phyloP scores from a whole-genome alignment of 2,888 invertebrate genomes.

The Hypomecis punctinalis region DNA sequence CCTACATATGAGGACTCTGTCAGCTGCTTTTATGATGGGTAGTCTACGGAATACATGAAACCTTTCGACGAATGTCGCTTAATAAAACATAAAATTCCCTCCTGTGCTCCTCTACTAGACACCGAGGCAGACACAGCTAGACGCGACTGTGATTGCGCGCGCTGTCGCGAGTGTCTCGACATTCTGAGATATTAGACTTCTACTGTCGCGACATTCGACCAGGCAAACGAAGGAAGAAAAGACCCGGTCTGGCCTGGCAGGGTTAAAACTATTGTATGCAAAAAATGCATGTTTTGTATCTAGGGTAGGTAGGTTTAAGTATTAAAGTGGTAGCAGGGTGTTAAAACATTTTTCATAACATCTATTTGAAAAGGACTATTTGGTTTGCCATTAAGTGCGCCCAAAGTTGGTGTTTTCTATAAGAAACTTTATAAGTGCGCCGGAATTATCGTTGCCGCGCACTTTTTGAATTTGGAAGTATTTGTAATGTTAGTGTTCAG shows the following conservation, averaged over 20 bases:
- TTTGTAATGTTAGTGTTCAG: too few relatives aligned
- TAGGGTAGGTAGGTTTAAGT: not conserved
- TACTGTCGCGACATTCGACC: slow-evolving; percentile 59
- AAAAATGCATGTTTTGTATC: slow-evolving; percentile 4
- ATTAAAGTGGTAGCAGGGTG: slow-evolving; percentile 13
- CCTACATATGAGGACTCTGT: too few relatives aligned
- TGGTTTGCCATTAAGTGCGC: too few relatives aligned
- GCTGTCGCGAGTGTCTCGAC: slow-evolving; percentile 61
- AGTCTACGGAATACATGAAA: too few relatives aligned
- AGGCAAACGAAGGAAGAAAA: slow-evolving; percentile 46
- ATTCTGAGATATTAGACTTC: slow-evolving; percentile 80
- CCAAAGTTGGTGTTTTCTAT: too few relatives aligned
- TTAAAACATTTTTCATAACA: slow-evolving; percentile 2
- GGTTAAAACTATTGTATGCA: slow-evolving; percentile 29
- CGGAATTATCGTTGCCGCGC: too few relatives aligned
- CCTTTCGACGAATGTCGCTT: too few relatives aligned
- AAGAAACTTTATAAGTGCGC: too few relatives aligned
- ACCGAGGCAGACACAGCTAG: slow-evolving; percentile 26
- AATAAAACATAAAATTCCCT: too few relatives aligned
- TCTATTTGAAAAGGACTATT: too few relatives aligned
- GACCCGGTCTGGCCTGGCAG: slow-evolving; percentile 39
- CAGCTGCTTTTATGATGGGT: too few relatives aligned
- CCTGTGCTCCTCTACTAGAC: slow-evolving; percentile 36
- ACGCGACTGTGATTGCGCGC: slow-evolving; percentile 72
- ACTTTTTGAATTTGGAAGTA: too few relatives aligned